Evolutionary conservation across 1,140 invertebrate species (phyloP), one percentile per base, ranked within the genome.

Genomic region (Drosophila kikkawai): DNA sequence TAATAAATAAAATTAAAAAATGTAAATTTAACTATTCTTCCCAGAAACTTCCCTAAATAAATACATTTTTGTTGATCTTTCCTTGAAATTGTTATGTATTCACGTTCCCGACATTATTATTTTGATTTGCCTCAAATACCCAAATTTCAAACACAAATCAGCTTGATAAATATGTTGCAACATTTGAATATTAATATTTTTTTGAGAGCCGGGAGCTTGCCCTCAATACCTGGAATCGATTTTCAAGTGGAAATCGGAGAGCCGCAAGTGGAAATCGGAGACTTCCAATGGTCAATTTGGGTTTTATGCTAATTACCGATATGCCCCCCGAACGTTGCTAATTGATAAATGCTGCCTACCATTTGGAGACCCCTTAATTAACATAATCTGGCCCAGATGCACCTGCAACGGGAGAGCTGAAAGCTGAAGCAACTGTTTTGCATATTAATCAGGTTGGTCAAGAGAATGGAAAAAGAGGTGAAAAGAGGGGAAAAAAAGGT

Each of bases 391-490:
- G 39, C 65, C 65, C 59, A 73, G 57, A 56, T 56, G 53, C 53
- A 56, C 83, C 83, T 86, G 83, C 69, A 45, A 58, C 79, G 15
- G 42, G 26, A 11, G 22, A 47, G 26, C 42, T 37, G 70, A 22
- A 12, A 32, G 29, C 29, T 4, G n/a, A 34, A 15, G 11, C 37
- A 41, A 26, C 66, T 69, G 60, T 47, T 88, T 87, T 90, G 84
- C 84, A 87, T 87, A 88, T 80, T 88, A 87, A 87, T 75, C 74
- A 80, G 83, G 76, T 80, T 83, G 77, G 57, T 37, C 37, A 26
- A 41, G 55, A 42, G 60, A 42, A 29, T 7, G 13, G 11, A 19
- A 44, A 17, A 34, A 1, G 0, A 36, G 12, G n/a, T 47, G 4
- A 15, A 13, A 9, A 0, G 13, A 0, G 22, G n/a, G 8, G 19